Base-by-base conservation (phyloP, 2,888 invertebrate genomes). In the Sycophila texana region DNA sequence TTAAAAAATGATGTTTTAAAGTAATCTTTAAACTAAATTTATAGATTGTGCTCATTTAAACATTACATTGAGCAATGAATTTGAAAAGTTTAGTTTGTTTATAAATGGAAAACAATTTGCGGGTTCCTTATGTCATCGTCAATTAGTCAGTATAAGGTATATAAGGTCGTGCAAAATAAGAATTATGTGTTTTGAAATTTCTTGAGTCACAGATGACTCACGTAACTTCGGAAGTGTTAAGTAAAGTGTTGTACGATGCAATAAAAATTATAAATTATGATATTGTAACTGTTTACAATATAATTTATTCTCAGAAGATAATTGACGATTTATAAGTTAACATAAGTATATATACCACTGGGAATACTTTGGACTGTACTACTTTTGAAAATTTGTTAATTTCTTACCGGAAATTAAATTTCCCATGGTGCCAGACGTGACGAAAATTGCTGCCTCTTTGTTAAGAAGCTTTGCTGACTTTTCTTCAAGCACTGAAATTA, bases 341-440 rank as follows among this genome's bases (percentile, higher is more conserved):
- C 10, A 14, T 60, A 60, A n/a, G 47, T 47, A 18, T 30, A 14
- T 47, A 18, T 30, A 14, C 12, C 47, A 10, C 3, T 10, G 83
- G 4, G 61, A 61, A 20, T n/a, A n/a, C 51, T 49, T 49, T 39
- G 7, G 10, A 39, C 10, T 10, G 10, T 39, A 10, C 10, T 1
- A 39, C 39, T 39, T 39, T 67, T 30, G 16, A n/a, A 66, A 18
- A 57, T 65, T 18, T 10, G 66, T 49, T 13, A 82, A 51, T 76
- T 84, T 91, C 93, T 93, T 92, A 97, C 98, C 93, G 86, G 95
- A 96, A 90, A 98, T 94, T 74, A 99, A 93, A 92, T 99, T 99
- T 65, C 96, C 96, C 98, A 99, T 98, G 4, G 98, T 98, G 60
- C 98, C 98, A 81, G 96, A 96, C 0, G 96, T 94, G 20, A 98